A percentile compares a stretch with the other conserved stretches of the same genome.
phyloP scores from a whole-genome alignment of 2,797 vertebrate genomes.

The Neoniphon sammara region DNA sequence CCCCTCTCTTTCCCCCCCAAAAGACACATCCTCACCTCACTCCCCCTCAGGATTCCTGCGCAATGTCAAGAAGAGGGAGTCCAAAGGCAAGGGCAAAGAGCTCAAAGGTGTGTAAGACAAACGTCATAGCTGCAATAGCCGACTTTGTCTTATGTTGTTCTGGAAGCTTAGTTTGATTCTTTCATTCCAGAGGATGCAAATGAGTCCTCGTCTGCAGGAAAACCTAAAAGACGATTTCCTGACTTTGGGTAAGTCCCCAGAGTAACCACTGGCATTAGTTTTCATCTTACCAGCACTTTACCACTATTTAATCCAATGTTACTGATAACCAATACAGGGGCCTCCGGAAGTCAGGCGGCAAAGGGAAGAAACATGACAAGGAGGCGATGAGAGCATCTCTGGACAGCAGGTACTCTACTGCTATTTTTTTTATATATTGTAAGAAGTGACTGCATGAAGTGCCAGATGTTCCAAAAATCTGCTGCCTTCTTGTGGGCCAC shows the following conservation, averaged over 20 bases:
- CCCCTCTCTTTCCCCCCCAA: constrained; percentile 76
- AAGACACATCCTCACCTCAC: constrained; percentile 79
- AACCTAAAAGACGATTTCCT: constrained; percentile 91
- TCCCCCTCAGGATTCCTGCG: constrained; percentile 83
- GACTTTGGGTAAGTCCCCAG: constrained; percentile 89
- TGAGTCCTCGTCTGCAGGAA: constrained; percentile 84
- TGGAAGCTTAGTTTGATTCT: constrained; percentile 10
- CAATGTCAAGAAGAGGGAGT: constrained; percentile 88
- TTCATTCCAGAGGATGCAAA: constrained; percentile 85
- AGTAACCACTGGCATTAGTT: not conserved
- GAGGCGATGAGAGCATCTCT: constrained; percentile 88
- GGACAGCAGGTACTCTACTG: constrained; percentile 88
- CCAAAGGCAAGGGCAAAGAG: constrained; percentile 86
- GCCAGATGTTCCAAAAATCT: not conserved
- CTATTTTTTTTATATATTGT: not conserved
- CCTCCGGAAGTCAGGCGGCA: constrained; percentile 92
- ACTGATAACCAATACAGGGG: constrained; percentile 80
- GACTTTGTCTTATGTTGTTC: not conserved
- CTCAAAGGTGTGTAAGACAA: constrained; percentile 81
- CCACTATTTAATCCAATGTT: constrained; percentile 2
- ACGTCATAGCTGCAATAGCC: not conserved
- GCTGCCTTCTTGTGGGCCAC: too few species aligned
- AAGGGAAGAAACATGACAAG: constrained; percentile 93
- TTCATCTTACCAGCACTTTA: not conserved
- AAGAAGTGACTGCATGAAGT: not conserved